A percentile compares a stretch with the other conserved stretches of the same genome.
Evolutionary conservation across 2,113 vertebrate species (phyloP).

Genomic region (Okapia johnstoni): DNA sequence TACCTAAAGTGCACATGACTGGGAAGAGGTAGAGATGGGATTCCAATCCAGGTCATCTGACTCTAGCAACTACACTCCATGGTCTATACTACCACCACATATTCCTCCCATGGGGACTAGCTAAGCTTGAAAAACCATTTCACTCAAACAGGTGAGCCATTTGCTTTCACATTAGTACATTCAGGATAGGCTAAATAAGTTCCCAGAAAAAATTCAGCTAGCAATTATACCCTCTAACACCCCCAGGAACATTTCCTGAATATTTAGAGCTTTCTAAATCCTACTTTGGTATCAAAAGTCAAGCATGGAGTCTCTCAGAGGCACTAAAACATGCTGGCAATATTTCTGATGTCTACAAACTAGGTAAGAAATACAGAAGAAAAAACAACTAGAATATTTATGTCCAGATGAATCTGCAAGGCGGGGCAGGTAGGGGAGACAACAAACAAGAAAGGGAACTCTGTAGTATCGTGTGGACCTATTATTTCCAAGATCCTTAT

Average conservation of each 20-base stretch:
- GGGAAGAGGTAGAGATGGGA: not conserved
- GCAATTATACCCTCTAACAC: not conserved
- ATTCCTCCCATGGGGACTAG: not conserved
- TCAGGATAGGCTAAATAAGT: not conserved
- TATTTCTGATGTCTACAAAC: not conserved
- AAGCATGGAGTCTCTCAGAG: not conserved
- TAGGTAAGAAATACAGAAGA: not conserved
- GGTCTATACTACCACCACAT: fast-evolving
- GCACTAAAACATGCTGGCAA: not conserved
- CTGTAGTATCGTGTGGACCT: not conserved
- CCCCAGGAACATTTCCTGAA: not conserved
- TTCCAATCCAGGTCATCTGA: not conserved
- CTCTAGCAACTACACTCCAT: not conserved
- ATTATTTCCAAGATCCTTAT: not conserved
- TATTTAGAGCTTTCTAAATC: not conserved
- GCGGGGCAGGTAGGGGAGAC: not conserved
- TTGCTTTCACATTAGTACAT: not conserved
- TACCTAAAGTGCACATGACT: not conserved
- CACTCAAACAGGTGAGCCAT: not conserved
- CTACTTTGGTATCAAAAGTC: not conserved
- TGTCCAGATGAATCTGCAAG: not conserved
- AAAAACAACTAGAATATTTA: not conserved
- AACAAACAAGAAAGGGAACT: not conserved
- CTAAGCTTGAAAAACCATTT: not conserved
- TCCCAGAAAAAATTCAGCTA: not conserved